Base-by-base conservation (phyloP, 2,888 invertebrate species). In the Chydorus sphaericus region DNA sequence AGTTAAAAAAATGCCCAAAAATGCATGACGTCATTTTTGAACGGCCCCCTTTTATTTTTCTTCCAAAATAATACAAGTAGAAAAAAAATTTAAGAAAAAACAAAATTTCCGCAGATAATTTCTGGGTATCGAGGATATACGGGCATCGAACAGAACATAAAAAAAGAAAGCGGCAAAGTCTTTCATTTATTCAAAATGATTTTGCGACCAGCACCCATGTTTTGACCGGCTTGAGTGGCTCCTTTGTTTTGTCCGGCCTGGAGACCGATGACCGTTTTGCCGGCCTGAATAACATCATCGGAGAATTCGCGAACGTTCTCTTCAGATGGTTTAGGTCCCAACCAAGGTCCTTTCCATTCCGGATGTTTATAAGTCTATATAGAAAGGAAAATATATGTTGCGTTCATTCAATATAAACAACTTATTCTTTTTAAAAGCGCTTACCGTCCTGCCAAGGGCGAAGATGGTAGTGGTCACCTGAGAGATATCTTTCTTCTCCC, bases 401-500 rank as follows among this genome's bases (percentile, higher is more conserved):
- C n/a, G n/a, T n/a, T n/a, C n/a, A n/a, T n/a, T n/a, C 23, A 20
- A 50, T 57, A 31, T 50, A 23, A 54, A 33, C 23, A 31, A 31
- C 48, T 28, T 31, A 26, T 51, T 16, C 33, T 28, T 50, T 36
- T 28, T 38, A 10, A 11, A 37, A 52, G n/a, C 14, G 65, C 74
- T 71, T 73, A 85, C 85, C 69, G 89, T 85, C 66, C 91, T 81
- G 58, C 88, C 93, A 61, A 93, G 77, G 16, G 92, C 86, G 66
- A 85, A 85, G 64, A 93, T 82, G 53, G 89, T 88, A 65, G 82
- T 81, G 54, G 92, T 85, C 50, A 93, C 92, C 57, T 85, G 79
- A 33, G 83, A 80, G 61, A 93, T 86, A 70, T 93, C 92, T 71
- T 89, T 88, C 66, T 79, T 79, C 69, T 93, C 93, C 78, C 86